Evolutionary conservation across 2,113 vertebrate genomes (phyloP).

Genomic region (Ginglymostoma cirratum): DNA sequence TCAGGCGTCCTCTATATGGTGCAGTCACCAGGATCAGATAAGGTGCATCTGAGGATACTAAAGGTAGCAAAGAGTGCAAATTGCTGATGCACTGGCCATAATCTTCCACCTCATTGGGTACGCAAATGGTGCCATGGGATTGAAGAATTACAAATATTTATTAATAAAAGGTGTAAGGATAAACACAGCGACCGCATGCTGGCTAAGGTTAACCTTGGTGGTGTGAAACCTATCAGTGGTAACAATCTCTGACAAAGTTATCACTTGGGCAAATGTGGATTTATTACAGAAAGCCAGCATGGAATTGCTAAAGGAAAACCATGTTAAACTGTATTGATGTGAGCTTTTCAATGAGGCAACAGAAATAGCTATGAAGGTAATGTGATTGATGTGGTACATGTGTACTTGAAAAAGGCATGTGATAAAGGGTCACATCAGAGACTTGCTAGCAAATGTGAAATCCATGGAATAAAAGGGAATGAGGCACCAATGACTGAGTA

Average conservation of each 20-base stretch:
- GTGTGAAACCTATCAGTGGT: background rate
- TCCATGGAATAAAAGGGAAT: background rate
- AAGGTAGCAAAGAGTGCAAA: background rate
- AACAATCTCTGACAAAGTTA: background rate
- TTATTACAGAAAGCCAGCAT: background rate
- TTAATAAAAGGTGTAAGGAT: too few relatives aligned
- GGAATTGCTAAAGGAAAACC: background rate
- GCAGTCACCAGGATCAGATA: too few relatives aligned
- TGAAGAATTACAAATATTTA: background rate
- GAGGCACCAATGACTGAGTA: background rate
- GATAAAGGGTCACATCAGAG: too few relatives aligned
- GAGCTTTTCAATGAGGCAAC: background rate
- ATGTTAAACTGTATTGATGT: background rate
- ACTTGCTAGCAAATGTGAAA: background rate
- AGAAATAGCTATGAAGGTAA: background rate
- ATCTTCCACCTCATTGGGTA: background rate
- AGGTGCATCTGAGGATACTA: too few relatives aligned
- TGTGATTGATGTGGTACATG: background rate
- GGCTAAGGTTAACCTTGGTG: background rate
- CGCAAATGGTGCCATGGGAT: background rate
- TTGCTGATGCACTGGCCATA: background rate
- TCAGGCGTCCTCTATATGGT: background rate
- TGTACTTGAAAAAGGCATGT: background rate
- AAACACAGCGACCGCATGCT: background rate
- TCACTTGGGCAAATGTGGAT: background rate